Evolutionary conservation across 1,140 invertebrate genomes (phyloP), one percentile per base, ranked within the genome.

Genomic region (Nymphalis io): DNA sequence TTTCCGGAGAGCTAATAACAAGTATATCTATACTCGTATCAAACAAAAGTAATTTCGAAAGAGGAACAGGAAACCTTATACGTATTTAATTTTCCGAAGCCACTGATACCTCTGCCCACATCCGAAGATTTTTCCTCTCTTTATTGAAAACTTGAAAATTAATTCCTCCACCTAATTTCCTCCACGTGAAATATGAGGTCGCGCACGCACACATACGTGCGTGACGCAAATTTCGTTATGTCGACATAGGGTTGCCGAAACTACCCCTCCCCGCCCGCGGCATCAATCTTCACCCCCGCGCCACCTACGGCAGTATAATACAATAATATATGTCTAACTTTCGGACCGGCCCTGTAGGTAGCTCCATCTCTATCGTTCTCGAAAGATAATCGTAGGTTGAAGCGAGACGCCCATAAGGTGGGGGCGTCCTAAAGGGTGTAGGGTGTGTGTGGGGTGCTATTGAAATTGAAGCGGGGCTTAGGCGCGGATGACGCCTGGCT

Each of bases 291-390:
- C 81, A 79, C 85, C 87, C 85, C 83, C 84, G 82, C 70, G 61
- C 87, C 88, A 91, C 88, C 88, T 90, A 91, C 88, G 88, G 80
- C 73, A 81, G 84, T 91, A 91, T 91, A 88, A 89, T 88, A 89
- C 87, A 89, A 91, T 89, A 90, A 90, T 91, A 89, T 89, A 91
- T 90, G 88, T 89, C 89, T 91, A 91, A 89, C 80, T 88, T 87
- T 91, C 89, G 89, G 89, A 91, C 89, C 87, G 81, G 85, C 86
- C 89, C 87, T 89, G 87, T 88, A 84, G 88, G 87, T 85, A 85
- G 76, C 57, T 39, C 64, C 51, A 42, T 87, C 85, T 60, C 68
- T 62, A 18, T 86, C 72, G 12, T 33, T 8, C 78, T 12, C 20
- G 15, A 0, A 11, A 15, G 67, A 71, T 75, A 70, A 58, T 1